Conservation (phyloP, 92 coral and sea anemone genomes). For the Plumapathes pennacea region DNA sequence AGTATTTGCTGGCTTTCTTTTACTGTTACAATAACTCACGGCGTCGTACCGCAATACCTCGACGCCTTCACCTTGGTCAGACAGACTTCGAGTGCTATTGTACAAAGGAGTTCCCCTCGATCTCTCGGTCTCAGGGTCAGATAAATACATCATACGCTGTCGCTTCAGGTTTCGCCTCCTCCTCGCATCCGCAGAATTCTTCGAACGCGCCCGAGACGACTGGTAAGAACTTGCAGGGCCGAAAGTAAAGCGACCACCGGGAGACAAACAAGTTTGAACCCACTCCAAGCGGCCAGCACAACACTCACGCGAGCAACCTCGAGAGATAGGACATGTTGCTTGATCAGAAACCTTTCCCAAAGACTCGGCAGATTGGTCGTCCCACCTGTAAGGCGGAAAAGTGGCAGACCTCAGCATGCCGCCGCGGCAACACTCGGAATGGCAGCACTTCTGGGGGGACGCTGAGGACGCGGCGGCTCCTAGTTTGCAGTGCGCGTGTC, state of each 20-base stretch:
- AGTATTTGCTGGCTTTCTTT: no score
- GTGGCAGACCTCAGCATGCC: constrained; percentile 76
- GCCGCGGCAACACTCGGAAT: constrained; percentile 16
- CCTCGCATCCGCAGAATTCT: constrained; percentile 1
- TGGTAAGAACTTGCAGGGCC: background rate
- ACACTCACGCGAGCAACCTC: constrained; percentile 64
- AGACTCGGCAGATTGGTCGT: constrained; percentile 23
- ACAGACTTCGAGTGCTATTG: no score
- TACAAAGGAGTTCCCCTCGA: no score
- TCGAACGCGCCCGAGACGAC: constrained; percentile 2
- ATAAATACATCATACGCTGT: no score
- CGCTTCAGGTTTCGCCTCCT: no score
- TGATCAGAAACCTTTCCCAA: constrained; percentile 31
- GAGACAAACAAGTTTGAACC: constrained; percentile 6
- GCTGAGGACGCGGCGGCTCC: constrained; percentile 12
- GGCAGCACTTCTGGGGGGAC: constrained; percentile 28
- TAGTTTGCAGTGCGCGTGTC: constrained; percentile 7
- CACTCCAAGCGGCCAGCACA: constrained; percentile 49
- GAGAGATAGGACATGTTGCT: constrained; percentile 60
- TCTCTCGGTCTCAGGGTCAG: no score
- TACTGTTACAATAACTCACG: no score
- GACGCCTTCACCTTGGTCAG: no score
- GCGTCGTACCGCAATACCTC: no score
- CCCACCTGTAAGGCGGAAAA: constrained; percentile 89
- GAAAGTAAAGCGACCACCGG: constrained; percentile 13